Evolutionary conservation across 2,888 invertebrate species (phyloP).

Genomic region (Parnassius glacialis): DNA sequence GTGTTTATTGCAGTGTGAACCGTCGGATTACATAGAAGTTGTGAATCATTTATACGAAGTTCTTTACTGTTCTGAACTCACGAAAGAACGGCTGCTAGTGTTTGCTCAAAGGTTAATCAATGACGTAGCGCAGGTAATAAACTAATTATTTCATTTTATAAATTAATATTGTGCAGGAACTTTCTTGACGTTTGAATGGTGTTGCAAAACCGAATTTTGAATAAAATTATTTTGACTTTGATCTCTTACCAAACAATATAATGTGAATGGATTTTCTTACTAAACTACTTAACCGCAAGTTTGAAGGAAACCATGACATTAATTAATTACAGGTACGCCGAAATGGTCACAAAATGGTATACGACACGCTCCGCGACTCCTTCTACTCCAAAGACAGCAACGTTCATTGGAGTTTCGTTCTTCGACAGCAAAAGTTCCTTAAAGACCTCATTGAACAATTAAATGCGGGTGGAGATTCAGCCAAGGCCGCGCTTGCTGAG

Average conservation of each 20-base stretch:
- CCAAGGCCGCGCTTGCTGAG: slow-evolving; percentile 66
- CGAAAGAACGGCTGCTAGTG: slow-evolving; percentile 86
- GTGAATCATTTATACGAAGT: slow-evolving; percentile 89
- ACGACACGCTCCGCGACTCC: slow-evolving; percentile 61
- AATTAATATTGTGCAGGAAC: no score
- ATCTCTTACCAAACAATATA: no score
- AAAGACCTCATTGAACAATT: slow-evolving; percentile 83
- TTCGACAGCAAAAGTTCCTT: slow-evolving; percentile 89
- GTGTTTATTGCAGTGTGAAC: slow-evolving; percentile 82
- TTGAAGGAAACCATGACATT: background rate
- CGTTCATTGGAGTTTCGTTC: slow-evolving; percentile 84
- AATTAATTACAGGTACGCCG: slow-evolving; percentile 52
- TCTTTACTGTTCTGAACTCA: slow-evolving; percentile 85
- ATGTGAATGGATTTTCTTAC: no score
- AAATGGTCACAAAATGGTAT: slow-evolving; percentile 85
- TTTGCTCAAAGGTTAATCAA: slow-evolving; percentile 91
- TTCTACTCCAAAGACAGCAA: slow-evolving; percentile 84
- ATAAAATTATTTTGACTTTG: no score
- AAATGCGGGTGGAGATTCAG: slow-evolving; percentile 71
- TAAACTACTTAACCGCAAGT: no score
- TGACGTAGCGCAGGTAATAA: slow-evolving; percentile 85
- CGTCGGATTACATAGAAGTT: slow-evolving; percentile 86
- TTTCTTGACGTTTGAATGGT: no score
- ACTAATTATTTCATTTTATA: background rate
- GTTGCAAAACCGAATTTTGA: no score